Evolutionary conservation across 2,797 vertebrate species (phyloP), one percentile per base, ranked within the genome.

Genomic region (Luscinia luscinia): DNA sequence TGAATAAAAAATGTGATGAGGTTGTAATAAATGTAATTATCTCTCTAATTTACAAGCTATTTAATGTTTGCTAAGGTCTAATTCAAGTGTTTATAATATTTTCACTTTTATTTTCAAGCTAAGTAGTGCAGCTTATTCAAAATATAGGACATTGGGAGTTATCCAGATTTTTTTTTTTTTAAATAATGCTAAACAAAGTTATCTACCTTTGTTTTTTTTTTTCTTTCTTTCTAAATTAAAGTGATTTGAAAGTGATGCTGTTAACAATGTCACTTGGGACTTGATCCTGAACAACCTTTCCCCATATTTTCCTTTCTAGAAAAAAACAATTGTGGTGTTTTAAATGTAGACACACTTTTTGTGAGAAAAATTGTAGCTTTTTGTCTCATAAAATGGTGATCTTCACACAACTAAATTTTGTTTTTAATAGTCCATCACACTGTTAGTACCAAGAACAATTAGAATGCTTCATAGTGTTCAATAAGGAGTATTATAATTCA

Each of bases 1-100:
- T 70, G 32, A 80, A 85, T 76, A 87, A 92, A 84, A 90, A 83
- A 61, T 85, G 6, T 80, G 36, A 79, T 69, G 34, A 89, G 61
- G 15, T 36, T 85, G 45, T 64, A 92, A 87, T 63, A 89, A 83
- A 85, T 80, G 22, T 11, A 87, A 52, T 91, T 68, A 80, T 36
- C 2, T 70, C 40, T 69, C 41, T 89, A 41, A 67, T 52, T 80
- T 89, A 74, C 30, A 68, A 89, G 9, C 8, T 38, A 13, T 61
- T 74, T 70, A 77, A 30, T 61, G 11, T 77, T 87, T 89, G 8
- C 19, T 48, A 43, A 55, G 26, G 21, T 92, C 40, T 84, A 68
- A 79, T 79, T 76, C 48, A 79, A 78, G 81, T 26, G 4, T 61
- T 89, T 84, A 34, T 9, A 58, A 66, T 68, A 5, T 38, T 81